phyloP scores from a whole-genome alignment of 1,140 invertebrate species.

The Drosophila persimilis region DNA sequence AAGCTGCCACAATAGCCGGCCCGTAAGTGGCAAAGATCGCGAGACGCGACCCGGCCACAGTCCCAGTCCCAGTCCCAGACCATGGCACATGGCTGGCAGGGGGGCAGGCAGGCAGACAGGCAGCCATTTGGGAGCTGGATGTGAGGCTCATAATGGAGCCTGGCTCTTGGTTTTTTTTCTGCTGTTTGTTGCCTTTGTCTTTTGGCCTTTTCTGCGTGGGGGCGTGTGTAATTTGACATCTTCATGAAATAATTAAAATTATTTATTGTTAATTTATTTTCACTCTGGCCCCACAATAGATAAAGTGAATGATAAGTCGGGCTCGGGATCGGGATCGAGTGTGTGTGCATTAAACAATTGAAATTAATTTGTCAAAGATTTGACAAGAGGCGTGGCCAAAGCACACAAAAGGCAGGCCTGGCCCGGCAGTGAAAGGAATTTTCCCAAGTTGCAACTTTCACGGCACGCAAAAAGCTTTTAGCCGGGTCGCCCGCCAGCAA shows the following conservation, averaged over 20 bases:
- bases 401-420: conserved; percentile 4
- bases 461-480: conserved; percentile 55
- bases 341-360: conserved; percentile 65
- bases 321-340: not conserved
- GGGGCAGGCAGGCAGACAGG: conserved; percentile 18
- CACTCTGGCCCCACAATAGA: conserved; percentile 55
- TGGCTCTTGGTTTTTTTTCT: too few relatives aligned
- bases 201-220: conserved; percentile 37
- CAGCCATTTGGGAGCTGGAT: conserved; percentile 21
- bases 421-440: conserved; percentile 63
- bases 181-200: too few relatives aligned
- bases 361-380: conserved; percentile 75
- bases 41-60: conserved; percentile 24
- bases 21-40: conserved; percentile 73
- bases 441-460: conserved; percentile 54
- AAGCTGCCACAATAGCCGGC: conserved; percentile 51
- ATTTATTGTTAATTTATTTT: conserved; percentile 82
- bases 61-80: not conserved
- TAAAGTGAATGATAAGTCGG: conserved; percentile 70
- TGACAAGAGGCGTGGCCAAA: conserved; percentile 56
- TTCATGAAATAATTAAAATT: conserved; percentile 82
- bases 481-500: conserved; percentile 10
- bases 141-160: not conserved
- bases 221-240: conserved; percentile 80
- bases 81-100: conserved; percentile 7